Base-by-base conservation (phyloP, 2,113 vertebrate species). In the Melanocharis versteri region DNA sequence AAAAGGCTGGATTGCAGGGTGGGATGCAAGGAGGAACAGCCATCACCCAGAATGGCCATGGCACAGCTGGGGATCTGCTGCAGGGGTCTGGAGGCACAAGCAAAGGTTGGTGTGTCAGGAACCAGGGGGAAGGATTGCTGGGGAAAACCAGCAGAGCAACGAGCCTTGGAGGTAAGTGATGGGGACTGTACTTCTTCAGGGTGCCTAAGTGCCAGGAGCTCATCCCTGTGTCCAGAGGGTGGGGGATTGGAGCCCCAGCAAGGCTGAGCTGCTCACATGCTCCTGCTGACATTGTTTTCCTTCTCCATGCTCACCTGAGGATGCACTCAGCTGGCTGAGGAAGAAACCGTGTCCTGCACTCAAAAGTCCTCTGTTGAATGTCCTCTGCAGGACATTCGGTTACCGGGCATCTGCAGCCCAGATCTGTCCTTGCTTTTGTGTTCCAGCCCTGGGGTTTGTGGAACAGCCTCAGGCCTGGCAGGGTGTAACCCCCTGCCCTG, bases 211-310 rank as follows among this genome's bases (percentile, higher is more conserved):
- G 10, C 28, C 33, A 19, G 13, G 48, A 33, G n/a, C 35, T 82
- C 6, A 4, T 18, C 20, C 33, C 27, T 23, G 6, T 50, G 13
- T 40, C 11, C 60, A 23, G 56, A 65, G 54, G 10, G 7, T 42
- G 30, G 12, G 37, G 10, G 12, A 14, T 22, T 15, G 45, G 45
- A 45, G 79, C 30, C n/a, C 26, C 45, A 19, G 50, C 45, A 75
- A 66, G n/a, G 45, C 50, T 73, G 90, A 47, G 61, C 76, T 87
- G 68, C 37, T 40, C 0, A 0, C 0, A 8, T 51, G 56, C 19
- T 60, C 17, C 2, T 64, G 50, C 13, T 50, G 26, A 6, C 30
- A 44, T 60, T 65, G 53, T 53, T 7, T 62, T 28, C 24, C 22
- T 66, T 37, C 40, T 56, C 70, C 0, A 0, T 40, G 31, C 47